Conservation (phyloP, 2,888 invertebrate genomes). For the Andrena trimmerana region DNA sequence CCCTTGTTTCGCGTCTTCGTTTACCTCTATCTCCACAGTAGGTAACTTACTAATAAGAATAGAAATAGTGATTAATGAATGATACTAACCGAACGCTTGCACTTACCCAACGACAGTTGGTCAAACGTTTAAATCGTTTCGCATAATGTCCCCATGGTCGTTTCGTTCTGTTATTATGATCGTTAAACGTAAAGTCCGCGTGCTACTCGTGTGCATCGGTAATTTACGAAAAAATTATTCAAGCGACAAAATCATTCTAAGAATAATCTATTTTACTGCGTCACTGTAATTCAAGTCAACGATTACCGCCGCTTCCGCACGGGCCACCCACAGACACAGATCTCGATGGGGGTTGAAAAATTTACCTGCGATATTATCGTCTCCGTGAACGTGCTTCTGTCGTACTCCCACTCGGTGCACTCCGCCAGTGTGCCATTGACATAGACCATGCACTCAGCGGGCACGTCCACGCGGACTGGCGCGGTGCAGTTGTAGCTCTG, state of each 20-base stretch:
- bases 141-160: constrained; percentile 14
- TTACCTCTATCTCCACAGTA: constrained; percentile 16
- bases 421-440: constrained; percentile 85
- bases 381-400: constrained; percentile 89
- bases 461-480: constrained; percentile 76
- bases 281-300: constrained; percentile 47
- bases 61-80: constrained; percentile 26
- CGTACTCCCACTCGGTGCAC: constrained; percentile 88
- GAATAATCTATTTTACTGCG: constrained; percentile 36
- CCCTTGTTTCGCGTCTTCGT: constrained; percentile 1
- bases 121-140: constrained; percentile 11
- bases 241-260: constrained; percentile 28
- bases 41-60: not conserved
- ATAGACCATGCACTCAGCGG: constrained; percentile 79
- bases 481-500: constrained; percentile 87
- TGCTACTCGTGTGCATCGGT: constrained; percentile 20
- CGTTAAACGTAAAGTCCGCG: constrained; percentile 8
- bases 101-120: constrained; percentile 39
- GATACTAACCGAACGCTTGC: constrained; percentile 41
- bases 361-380: constrained; percentile 89
- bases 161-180: constrained; percentile 7
- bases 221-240: constrained; percentile 33
- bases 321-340: not conserved
- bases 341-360: not conserved
- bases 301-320: constrained; percentile 30